Evolutionary conservation across 2,113 vertebrate genomes (phyloP), one percentile per base, ranked within the genome.

Genomic region (Edolisoma coerulescens): DNA sequence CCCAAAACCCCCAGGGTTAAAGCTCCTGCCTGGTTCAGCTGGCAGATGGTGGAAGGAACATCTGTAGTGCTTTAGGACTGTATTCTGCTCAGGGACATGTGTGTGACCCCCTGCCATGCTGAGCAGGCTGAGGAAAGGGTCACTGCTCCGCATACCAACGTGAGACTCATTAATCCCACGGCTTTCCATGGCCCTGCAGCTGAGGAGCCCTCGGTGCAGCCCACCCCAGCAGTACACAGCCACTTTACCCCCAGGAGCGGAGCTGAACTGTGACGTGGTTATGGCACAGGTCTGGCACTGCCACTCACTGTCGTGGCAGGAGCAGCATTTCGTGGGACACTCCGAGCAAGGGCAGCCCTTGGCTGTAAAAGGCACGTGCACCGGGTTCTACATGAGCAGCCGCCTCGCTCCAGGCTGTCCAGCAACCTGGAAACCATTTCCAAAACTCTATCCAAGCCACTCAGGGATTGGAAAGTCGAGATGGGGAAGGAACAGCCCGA

Each of bases 381-480:
- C 35, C 8, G 1, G 45, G 39, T 87, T 91, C 89, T 60, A 3
- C 87, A 49, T 0, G 1, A n/a, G 6, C 76, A 27, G 32, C 53
- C 1, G 0, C 84, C 44, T 68, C 63, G 47, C 90, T 90, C 41
- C 79, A 78, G 73, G 86, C 90, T 90, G 71, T 37, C 87, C 70
- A 75, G 88, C 69, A 89, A 73, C 11, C 65, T 84, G 88, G 80
- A 87, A 89, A 89, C 57, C 28, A 35, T 84, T 92, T 89, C 64
- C 80, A 82, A 42, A 84, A 52, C 64, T 90, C 76, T 65, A 1
- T 60, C 69, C 86, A 69, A 88, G 57, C 33, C 41, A 4, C 77
- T 49, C 1, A 0, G 56, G 73, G 77, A 56, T 42, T 65, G 57
- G 67, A 82, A 89, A 81, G 69, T 30, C 0, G 2, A 79, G 49